Evolutionary conservation across 2,113 vertebrate species (phyloP).

Genomic region (Notarius lentiginosus): DNA sequence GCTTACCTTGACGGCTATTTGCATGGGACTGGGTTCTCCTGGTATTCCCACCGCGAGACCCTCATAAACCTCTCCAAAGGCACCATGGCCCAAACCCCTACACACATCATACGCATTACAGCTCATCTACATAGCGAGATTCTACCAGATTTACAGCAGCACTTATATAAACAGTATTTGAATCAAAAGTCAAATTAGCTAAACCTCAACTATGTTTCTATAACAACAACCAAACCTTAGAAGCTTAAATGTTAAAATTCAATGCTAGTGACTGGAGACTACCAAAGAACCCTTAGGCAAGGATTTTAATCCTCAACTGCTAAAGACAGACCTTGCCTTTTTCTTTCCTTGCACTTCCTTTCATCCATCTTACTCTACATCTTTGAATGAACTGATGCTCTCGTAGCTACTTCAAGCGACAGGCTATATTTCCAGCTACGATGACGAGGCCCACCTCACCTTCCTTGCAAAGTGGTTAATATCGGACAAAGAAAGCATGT

Average conservation of each 20-base stretch:
- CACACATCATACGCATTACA: slow-evolving; percentile 13
- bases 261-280: neutral
- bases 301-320: neutral
- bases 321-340: neutral
- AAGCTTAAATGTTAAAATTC: neutral
- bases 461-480: neutral
- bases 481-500: neutral
- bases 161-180: neutral
- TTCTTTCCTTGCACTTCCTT: neutral
- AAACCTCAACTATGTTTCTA: neutral
- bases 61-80: slow-evolving; percentile 98
- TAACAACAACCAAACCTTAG: neutral
- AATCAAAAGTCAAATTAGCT: neutral
- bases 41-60: slow-evolving; percentile 89
- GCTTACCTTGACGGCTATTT: slow-evolving; percentile 96
- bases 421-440: slow-evolving; percentile 89
- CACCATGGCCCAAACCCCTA: slow-evolving; percentile 96
- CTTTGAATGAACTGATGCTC: slow-evolving; percentile 98
- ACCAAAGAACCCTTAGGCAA: neutral
- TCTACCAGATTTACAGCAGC: neutral
- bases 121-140: neutral
- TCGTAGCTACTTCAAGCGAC: slow-evolving; percentile 93
- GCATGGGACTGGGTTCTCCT: slow-evolving; percentile 88
- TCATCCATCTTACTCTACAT: slow-evolving; percentile 57
- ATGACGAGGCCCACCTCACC: slow-evolving; percentile 85